A percentile compares a stretch with the other conserved stretches of the same genome.
Evolutionary conservation across 2,888 invertebrate species (phyloP).

Genomic region (Heteropelma amictum): DNA sequence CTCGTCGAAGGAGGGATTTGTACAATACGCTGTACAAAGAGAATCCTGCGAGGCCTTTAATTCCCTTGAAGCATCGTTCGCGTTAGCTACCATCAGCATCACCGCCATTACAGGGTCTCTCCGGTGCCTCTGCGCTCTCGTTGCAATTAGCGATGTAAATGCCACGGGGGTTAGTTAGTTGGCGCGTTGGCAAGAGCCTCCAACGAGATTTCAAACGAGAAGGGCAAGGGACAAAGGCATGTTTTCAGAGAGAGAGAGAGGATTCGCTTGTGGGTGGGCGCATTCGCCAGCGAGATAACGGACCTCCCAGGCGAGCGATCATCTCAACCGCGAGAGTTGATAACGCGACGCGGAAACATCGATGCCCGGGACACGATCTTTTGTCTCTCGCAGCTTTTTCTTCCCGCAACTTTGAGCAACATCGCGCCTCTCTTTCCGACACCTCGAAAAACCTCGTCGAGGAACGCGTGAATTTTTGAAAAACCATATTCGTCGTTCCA

Average conservation of each 20-base stretch:
- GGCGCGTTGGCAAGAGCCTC: constrained; percentile 73
- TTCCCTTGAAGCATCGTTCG: constrained; percentile 74
- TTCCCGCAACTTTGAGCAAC: neutral
- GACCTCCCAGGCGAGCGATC: constrained; percentile 76
- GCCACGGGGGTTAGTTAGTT: constrained; percentile 75
- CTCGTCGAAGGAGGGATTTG: too few species aligned
- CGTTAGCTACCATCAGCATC: constrained; percentile 74
- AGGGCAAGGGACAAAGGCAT: constrained; percentile 51
- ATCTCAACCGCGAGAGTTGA: constrained; percentile 69
- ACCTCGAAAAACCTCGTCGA: neutral
- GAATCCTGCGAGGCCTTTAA: constrained; percentile 65
- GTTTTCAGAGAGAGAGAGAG: too few species aligned
- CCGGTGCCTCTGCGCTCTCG: constrained; percentile 68
- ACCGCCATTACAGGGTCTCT: too few species aligned
- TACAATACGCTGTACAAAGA: too few species aligned
- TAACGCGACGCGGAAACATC: constrained; percentile 69
- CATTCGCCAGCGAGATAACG: constrained; percentile 71
- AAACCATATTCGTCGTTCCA: constrained; percentile 29
- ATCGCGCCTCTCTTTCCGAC: too few species aligned
- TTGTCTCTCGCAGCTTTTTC: too few species aligned
- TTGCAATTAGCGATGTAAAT: constrained; percentile 78
- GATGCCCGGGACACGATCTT: constrained; percentile 62
- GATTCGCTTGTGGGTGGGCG: constrained; percentile 46
- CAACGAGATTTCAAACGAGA: constrained; percentile 49
- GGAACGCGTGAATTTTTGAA: constrained; percentile 29